Percentiles rank a stretch among this genome's conserved stretches.
Evolutionary conservation across 2,888 invertebrate species (phyloP).

Genomic region (Heteromurus nitidus): DNA sequence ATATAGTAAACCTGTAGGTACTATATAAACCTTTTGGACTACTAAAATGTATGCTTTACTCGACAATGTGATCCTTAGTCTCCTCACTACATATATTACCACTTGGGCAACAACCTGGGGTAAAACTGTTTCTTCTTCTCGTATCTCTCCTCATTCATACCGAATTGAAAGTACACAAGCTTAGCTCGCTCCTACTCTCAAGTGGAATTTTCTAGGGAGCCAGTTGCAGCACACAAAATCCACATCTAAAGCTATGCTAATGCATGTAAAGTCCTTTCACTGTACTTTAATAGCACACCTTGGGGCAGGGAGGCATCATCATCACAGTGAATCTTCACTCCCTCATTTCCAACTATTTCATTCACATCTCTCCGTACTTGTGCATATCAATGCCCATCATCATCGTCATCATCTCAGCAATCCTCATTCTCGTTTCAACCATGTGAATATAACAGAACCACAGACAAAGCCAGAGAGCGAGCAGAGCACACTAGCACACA

Average conservation of each 20-base stretch:
- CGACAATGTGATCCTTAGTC: no score
- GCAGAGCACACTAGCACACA: not conserved
- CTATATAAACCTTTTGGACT: no score
- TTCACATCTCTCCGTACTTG: not conserved
- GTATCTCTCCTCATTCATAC: slow-evolving; percentile 5
- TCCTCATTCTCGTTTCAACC: slow-evolving; percentile 4
- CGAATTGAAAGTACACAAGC: not conserved
- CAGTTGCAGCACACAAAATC: not conserved
- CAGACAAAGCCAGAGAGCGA: no score
- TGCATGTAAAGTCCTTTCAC: slow-evolving; percentile 2
- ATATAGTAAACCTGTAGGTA: no score
- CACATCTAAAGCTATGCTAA: slow-evolving; percentile 7
- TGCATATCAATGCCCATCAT: no score
- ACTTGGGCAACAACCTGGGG: slow-evolving; percentile 5
- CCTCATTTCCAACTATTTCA: not conserved
- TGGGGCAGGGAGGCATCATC: slow-evolving; percentile 28
- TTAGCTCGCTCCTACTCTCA: not conserved
- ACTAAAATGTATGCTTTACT: no score
- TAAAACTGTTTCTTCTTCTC: not conserved
- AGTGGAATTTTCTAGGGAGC: not conserved
- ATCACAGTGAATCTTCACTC: no score
- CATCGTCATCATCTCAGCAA: not conserved
- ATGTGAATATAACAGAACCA: not conserved
- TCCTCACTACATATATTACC: no score
- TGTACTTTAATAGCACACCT: slow-evolving; percentile 10